A percentile compares a stretch with the other conserved stretches of the same genome.
phyloP scores from a whole-genome alignment of 64 coral and sea anemone genomes.

The Actinia tenebrosa region DNA sequence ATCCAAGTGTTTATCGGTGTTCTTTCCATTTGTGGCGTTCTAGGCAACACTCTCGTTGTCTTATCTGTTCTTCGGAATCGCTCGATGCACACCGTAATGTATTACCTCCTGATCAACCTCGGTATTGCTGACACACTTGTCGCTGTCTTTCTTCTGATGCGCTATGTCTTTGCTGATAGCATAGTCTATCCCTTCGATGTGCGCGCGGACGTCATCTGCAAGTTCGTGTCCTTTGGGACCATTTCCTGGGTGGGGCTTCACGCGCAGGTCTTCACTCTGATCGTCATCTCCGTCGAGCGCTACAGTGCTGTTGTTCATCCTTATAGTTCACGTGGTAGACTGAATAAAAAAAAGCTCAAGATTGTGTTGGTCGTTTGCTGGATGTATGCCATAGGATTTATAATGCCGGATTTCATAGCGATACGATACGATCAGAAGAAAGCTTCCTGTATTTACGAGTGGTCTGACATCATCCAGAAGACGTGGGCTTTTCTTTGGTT shows the following conservation, averaged over 20 bases:
- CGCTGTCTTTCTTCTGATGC: neutral
- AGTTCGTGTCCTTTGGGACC: neutral
- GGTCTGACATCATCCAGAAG: neutral
- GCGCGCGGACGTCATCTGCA: neutral
- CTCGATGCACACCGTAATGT: neutral
- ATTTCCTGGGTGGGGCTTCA: neutral
- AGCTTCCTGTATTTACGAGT: neutral
- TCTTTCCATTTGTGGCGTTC: neutral
- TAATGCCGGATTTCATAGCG: constrained; percentile 7
- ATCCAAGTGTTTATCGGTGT: neutral
- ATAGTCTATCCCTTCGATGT: neutral
- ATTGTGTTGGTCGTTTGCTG: neutral
- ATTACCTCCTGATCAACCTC: neutral
- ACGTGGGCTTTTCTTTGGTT: constrained; percentile 6
- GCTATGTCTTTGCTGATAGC: neutral
- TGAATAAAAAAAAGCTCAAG: neutral
- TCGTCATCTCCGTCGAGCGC: constrained; percentile 11
- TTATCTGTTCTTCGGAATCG: neutral
- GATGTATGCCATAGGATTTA: constrained; percentile 20
- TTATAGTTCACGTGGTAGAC: neutral
- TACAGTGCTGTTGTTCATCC: constrained; percentile 5
- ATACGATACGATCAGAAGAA: neutral
- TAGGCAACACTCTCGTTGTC: constrained; percentile 4
- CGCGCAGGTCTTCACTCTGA: constrained; percentile 19
- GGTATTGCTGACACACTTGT: neutral